These are phyloP conservation scores for Lampris megalopsis DNA, from an alignment of 2,113 vertebrate species.

Conservation along the genomic window DNA sequence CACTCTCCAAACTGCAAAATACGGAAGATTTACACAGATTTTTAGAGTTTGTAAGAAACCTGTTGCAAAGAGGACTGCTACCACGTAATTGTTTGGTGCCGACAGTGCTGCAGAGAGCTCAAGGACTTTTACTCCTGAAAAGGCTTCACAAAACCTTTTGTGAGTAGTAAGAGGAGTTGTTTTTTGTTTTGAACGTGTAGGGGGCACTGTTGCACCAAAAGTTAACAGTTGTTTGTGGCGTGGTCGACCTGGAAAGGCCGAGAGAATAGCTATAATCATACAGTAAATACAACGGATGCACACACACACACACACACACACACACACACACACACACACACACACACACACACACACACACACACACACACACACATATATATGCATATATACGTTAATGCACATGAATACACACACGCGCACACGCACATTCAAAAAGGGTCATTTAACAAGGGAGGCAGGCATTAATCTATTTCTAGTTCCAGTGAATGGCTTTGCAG, in stretches of 20 bases:
- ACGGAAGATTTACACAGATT: too few species aligned
- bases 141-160: background rate
- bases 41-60: too few species aligned
- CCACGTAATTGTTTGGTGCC: too few species aligned
- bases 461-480: slow-evolving; percentile 15
- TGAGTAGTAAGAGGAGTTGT: background rate
- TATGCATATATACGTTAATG: background rate
- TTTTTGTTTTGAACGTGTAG: slow-evolving; percentile 28
- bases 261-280: background rate
- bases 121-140: too few species aligned
- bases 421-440: background rate
- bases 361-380: background rate
- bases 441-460: slow-evolving; percentile 8
- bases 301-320: slow-evolving; percentile 6
- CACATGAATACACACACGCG: background rate
- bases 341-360: slow-evolving; percentile 12
- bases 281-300: background rate
- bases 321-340: slow-evolving; percentile 7
- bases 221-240: background rate
- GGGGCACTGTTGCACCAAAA: slow-evolving; percentile 57
- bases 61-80: too few species aligned
- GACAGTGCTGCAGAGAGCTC: too few species aligned
- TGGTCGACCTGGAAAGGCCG: background rate
- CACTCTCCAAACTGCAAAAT: too few species aligned
- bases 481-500: slow-evolving; percentile 44